These are phyloP conservation scores for Caenorhabditis tropicalis DNA, from an alignment of 1,140 invertebrate species.

Conservation along the genomic window DNA sequence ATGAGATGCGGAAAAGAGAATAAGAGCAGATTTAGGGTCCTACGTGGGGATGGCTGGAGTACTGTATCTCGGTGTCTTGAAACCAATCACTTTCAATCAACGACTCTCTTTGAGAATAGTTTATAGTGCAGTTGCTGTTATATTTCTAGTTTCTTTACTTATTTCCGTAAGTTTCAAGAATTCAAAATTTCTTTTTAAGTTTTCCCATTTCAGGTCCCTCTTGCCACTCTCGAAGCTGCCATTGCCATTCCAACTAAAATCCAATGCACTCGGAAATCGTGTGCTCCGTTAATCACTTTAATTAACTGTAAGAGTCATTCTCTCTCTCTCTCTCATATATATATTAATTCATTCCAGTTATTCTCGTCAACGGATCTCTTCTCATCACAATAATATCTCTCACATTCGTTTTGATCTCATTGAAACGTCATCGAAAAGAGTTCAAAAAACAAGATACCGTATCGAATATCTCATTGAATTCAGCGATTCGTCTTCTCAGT, in stretches of 20 bases:
- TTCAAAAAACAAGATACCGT: conserved; percentile 15
- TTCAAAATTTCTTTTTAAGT: neutral
- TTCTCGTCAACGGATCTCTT: neutral
- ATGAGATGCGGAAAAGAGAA: too few species aligned
- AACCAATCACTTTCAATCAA: conserved; percentile 11
- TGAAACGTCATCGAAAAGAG: neutral
- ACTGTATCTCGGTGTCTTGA: neutral
- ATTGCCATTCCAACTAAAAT: neutral
- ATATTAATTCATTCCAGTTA: neutral
- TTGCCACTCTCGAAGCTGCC: neutral
- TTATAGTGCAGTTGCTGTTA: neutral
- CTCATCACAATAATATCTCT: neutral
- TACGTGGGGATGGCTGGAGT: conserved; percentile 22
- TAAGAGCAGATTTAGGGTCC: neutral
- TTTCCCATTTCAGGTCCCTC: conserved; percentile 13
- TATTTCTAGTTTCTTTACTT: neutral
- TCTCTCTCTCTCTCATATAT: neutral
- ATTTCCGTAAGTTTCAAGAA: neutral
- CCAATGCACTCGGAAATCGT: neutral
- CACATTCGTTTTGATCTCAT: neutral
- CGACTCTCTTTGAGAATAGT: neutral
- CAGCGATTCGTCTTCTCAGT: neutral
- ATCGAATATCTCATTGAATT: neutral
- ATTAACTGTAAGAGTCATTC: neutral
- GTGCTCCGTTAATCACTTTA: neutral